Percentiles rank a stretch among this genome's conserved stretches.
Conservation (phyloP, 2,113 vertebrate genomes). For the Oophaga pumilio region DNA sequence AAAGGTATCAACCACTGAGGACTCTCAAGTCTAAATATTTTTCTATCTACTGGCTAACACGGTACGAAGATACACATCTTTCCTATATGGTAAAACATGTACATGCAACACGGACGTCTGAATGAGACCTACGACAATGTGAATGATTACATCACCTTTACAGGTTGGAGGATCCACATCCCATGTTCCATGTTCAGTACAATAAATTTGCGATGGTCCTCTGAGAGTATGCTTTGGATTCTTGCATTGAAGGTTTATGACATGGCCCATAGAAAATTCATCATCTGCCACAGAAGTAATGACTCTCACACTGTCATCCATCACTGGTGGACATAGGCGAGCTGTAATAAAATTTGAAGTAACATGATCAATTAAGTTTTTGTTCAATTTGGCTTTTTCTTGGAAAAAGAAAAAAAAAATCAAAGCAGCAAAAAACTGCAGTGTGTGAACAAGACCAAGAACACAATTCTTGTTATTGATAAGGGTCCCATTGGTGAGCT, state of each 20-base stretch:
- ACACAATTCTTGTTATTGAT: too few species aligned
- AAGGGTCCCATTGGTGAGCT: too few species aligned
- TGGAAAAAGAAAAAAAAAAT: background rate
- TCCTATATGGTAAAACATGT: too few species aligned
- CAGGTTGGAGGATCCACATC: constrained; percentile 10
- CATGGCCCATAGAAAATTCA: background rate
- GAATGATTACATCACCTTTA: background rate
- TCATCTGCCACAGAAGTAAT: background rate
- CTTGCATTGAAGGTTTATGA: background rate
- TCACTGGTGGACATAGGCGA: background rate
- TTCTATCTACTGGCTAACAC: too few species aligned
- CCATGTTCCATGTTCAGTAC: background rate
- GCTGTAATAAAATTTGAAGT: constrained; percentile 7
- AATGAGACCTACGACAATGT: too few species aligned
- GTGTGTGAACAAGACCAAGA: background rate
- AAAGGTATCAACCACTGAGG: too few species aligned
- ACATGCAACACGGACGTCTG: too few species aligned
- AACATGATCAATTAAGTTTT: background rate
- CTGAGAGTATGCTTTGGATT: background rate
- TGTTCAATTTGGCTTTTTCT: background rate
- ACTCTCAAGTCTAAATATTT: too few species aligned
- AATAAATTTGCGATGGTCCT: background rate
- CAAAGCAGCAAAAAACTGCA: too few species aligned
- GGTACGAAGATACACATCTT: too few species aligned
- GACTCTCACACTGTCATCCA: background rate